Conservation (phyloP, 2,888 invertebrate genomes). For the Dichetophora obliterata region DNA sequence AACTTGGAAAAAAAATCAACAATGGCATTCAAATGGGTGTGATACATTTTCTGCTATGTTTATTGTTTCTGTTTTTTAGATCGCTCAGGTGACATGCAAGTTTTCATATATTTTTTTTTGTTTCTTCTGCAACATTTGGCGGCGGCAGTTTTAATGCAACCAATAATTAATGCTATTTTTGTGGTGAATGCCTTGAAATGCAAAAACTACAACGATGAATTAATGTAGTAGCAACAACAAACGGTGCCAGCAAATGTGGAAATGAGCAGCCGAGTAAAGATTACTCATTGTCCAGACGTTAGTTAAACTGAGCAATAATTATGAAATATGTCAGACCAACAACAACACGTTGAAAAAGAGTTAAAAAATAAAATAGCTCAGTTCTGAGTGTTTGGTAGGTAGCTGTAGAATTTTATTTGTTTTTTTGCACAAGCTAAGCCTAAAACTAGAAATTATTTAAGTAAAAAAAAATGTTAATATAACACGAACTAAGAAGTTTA, state of each 20-base stretch:
- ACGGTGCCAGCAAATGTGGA: background rate
- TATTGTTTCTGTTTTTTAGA: constrained; percentile 29
- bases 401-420: no score
- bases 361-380: no score
- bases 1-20: constrained; percentile 12
- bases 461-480: no score
- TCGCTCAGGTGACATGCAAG: constrained; percentile 30
- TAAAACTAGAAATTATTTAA: no score
- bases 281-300: background rate
- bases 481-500: no score
- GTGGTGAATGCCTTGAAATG: background rate
- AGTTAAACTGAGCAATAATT: background rate
- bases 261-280: background rate
- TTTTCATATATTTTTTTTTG: background rate
- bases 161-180: constrained; percentile 34
- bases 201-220: no score
- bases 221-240: background rate
- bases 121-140: background rate
- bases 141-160: constrained; percentile 7
- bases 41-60: background rate
- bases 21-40: constrained; percentile 18
- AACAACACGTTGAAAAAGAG: no score
- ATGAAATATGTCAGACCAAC: background rate
- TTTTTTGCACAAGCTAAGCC: no score
- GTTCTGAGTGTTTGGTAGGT: no score